These are phyloP conservation scores for Numenius phaeopus DNA, from an alignment of 2,797 vertebrate genomes.

Conservation along the genomic window DNA sequence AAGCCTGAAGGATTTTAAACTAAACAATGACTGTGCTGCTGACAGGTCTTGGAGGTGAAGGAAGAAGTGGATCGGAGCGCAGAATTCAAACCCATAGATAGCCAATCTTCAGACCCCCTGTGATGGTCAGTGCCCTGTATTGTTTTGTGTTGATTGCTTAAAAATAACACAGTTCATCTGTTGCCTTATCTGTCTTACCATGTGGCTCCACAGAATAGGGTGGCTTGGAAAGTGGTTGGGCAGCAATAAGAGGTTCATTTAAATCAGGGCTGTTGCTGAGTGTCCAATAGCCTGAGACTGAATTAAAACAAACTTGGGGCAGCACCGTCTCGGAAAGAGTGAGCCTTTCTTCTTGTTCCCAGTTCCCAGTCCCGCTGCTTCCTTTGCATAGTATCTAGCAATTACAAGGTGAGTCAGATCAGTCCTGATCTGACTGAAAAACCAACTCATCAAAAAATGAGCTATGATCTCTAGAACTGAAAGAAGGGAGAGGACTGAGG, in stretches of 20 bases:
- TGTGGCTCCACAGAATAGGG: neutral
- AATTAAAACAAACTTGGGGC: neutral
- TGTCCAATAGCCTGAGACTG: neutral
- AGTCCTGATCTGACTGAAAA: slow-evolving; percentile 30
- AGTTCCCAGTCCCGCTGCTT: neutral
- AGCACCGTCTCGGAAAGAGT: neutral
- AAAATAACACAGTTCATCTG: neutral
- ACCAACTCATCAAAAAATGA: slow-evolving; percentile 41
- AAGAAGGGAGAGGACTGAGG: neutral
- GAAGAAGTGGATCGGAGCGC: neutral
- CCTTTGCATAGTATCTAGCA: slow-evolving; percentile 40
- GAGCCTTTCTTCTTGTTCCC: neutral
- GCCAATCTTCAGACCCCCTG: neutral
- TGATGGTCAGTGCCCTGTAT: neutral
- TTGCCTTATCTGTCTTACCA: neutral
- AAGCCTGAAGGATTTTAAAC: neutral
- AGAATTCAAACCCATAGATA: neutral
- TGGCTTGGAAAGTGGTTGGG: neutral
- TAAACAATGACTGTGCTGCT: neutral
- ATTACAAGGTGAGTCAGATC: slow-evolving; percentile 54
- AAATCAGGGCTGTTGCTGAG: neutral
- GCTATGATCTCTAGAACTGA: neutral
- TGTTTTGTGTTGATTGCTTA: neutral
- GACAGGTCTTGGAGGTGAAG: neutral
- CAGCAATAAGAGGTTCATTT: neutral